phyloP scores from a whole-genome alignment of 1,140 invertebrate genomes.

The Maconellicoccus hirsutus region DNA sequence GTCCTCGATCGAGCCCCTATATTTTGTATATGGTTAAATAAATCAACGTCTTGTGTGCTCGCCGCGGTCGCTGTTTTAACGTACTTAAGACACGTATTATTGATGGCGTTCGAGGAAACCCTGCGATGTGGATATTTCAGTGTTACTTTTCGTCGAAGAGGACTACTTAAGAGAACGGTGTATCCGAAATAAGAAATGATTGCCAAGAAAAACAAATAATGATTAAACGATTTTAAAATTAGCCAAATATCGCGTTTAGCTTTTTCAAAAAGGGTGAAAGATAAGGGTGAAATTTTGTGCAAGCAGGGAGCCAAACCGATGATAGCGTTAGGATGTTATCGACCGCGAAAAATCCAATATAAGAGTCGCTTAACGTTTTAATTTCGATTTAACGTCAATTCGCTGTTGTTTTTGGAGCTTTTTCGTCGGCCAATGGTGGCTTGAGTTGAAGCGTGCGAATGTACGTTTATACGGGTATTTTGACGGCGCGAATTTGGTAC shows the following conservation, averaged over 20 bases:
- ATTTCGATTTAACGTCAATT: no score
- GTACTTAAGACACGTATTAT: constrained; percentile 9
- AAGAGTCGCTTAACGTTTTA: neutral
- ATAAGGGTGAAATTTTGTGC: neutral
- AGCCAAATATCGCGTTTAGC: neutral
- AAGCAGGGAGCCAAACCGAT: no score
- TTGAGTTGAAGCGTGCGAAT: no score
- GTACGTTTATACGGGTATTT: no score
- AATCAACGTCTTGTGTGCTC: neutral
- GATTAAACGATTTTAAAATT: constrained; percentile 5
- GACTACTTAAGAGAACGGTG: no score
- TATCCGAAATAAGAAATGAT: constrained; percentile 1
- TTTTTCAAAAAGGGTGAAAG: neutral
- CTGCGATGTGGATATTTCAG: no score
- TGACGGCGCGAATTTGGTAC: no score
- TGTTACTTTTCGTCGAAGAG: no score
- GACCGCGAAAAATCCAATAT: neutral
- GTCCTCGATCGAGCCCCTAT: neutral
- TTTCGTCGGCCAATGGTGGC: no score
- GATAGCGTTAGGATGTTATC: no score
- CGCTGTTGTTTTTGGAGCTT: no score
- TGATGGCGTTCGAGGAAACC: neutral
- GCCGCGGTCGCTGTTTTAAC: neutral
- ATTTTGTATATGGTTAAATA: neutral
- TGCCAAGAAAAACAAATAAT: neutral